Percentiles rank a stretch among this genome's conserved stretches.
phyloP scores from a whole-genome alignment of 2,888 invertebrate genomes.

The Meandrusa payeni region DNA sequence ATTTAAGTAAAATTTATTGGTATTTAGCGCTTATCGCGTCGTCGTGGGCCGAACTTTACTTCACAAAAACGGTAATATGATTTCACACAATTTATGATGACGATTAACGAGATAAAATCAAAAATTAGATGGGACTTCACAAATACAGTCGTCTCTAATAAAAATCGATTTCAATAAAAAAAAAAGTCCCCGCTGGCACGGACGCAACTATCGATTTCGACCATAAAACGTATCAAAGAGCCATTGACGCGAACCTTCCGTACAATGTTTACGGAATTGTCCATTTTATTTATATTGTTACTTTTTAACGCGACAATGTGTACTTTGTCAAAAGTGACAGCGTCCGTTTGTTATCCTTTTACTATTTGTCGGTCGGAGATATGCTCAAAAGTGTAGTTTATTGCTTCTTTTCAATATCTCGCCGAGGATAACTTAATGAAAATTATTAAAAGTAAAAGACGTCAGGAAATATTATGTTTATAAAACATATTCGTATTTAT shows the following conservation, averaged over 20 bases:
- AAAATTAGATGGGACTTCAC: constrained; percentile 23
- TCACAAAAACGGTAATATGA: constrained; percentile 24
- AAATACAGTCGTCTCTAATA: constrained; percentile 23
- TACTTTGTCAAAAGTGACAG: constrained; percentile 23
- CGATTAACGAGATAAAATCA: constrained; percentile 25
- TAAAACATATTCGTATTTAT: no score
- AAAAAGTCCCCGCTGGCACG: constrained; percentile 8
- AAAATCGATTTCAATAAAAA: constrained; percentile 24
- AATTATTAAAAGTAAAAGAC: no score
- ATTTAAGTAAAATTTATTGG: constrained; percentile 26
- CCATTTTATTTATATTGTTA: constrained; percentile 23
- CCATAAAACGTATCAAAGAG: constrained; percentile 22
- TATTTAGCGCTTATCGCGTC: constrained; percentile 25
- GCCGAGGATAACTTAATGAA: background rate
- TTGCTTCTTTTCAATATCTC: constrained; percentile 6
- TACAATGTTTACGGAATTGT: constrained; percentile 17
- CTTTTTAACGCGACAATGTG: constrained; percentile 18
- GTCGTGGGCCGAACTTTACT: constrained; percentile 23
- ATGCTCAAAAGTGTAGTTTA: constrained; percentile 4
- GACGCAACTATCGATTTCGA: constrained; percentile 13
- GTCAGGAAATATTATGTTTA: no score
- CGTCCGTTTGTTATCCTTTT: constrained; percentile 21
- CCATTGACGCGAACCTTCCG: constrained; percentile 21
- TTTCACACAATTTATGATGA: constrained; percentile 26
- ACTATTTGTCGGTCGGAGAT: constrained; percentile 13